Conservation (phyloP, 1,140 invertebrate species). For the Teleogryllus occipitalis region DNA sequence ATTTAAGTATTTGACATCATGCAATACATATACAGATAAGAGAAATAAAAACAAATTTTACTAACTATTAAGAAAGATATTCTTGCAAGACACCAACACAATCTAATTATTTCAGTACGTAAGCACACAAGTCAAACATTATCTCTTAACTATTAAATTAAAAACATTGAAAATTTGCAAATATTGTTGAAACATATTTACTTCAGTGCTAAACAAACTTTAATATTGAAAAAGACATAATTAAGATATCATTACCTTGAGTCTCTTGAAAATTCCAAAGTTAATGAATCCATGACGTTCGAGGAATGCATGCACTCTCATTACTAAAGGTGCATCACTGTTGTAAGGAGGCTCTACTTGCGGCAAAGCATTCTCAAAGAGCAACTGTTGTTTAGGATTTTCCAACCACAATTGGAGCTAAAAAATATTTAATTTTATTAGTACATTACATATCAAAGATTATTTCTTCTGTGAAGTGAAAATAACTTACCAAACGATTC, state of each 20-base stretch:
- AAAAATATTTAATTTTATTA: conserved; percentile 25
- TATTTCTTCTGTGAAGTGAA: not conserved
- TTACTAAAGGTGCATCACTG: conserved; percentile 75
- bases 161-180: no score
- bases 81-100: no score
- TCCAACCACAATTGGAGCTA: conserved; percentile 93
- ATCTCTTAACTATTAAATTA: no score
- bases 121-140: no score
- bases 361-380: conserved; percentile 68
- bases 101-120: no score
- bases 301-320: conserved; percentile 82
- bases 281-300: conserved; percentile 97
- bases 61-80: not conserved
- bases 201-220: no score
- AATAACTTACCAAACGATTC: conserved; percentile 64
- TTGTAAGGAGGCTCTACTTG: conserved; percentile 87
- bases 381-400: conserved; percentile 88
- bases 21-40: no score
- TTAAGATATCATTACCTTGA: conserved; percentile 46
- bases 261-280: conserved; percentile 90
- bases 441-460: not conserved
- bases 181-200: no score
- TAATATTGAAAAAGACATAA: no score
- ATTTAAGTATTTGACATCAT: no score
- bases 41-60: not conserved